A percentile compares a stretch with the other conserved stretches of the same genome.
Evolutionary conservation across 2,113 vertebrate species (phyloP).

Genomic region (Corythornis madagascariensis): DNA sequence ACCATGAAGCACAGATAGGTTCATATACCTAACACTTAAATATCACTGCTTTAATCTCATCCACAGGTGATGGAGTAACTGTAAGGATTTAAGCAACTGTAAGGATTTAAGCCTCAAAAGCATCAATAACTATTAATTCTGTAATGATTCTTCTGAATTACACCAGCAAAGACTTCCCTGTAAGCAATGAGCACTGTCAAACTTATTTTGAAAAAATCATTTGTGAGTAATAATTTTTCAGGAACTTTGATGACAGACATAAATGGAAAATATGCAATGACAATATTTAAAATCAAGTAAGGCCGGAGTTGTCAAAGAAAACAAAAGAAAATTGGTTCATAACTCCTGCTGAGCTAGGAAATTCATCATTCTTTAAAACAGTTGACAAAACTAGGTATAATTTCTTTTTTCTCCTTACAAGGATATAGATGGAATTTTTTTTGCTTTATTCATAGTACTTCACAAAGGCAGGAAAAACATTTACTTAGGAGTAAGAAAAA

Average conservation of each 20-base stretch:
- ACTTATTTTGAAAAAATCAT: neutral
- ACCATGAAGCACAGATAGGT: neutral
- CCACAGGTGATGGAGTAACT: neutral
- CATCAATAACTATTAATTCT: neutral
- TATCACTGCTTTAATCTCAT: neutral
- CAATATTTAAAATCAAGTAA: neutral
- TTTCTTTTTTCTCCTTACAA: neutral
- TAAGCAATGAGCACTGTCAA: neutral
- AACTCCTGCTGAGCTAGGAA: neutral
- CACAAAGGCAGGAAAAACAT: neutral
- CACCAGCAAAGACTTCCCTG: neutral
- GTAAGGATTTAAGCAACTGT: neutral
- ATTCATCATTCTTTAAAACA: neutral
- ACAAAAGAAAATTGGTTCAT: neutral
- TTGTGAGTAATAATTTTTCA: neutral
- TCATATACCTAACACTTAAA: neutral
- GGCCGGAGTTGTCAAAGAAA: constrained; percentile 5
- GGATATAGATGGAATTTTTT: neutral
- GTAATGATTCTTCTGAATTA: neutral
- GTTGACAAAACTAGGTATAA: neutral
- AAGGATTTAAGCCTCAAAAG: neutral
- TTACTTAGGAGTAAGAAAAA: neutral
- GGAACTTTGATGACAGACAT: neutral
- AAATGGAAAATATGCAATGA: neutral
- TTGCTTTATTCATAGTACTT: neutral